Evolutionary conservation across 2,113 vertebrate species (phyloP).

Genomic region (Equus przewalskii): DNA sequence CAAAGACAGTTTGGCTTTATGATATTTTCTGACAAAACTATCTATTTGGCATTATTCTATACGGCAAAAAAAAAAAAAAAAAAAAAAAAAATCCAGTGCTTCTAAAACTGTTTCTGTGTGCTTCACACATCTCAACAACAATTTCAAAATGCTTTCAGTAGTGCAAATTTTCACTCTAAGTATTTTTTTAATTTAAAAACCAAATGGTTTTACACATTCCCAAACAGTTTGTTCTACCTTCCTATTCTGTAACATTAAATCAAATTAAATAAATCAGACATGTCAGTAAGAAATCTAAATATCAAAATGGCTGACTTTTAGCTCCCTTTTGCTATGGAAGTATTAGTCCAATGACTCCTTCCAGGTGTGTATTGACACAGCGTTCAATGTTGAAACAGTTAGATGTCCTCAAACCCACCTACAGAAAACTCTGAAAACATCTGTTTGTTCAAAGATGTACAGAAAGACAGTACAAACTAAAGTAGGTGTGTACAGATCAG

Average conservation of each 20-base stretch:
- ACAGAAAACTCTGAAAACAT: not conserved
- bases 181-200: not conserved
- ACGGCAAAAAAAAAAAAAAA: not conserved
- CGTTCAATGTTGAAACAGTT: not conserved
- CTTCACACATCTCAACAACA: not conserved
- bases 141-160: constrained; percentile 32
- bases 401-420: not conserved
- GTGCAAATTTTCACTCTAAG: not conserved
- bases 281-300: not conserved
- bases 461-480: not conserved
- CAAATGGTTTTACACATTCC: not conserved
- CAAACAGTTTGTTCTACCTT: not conserved
- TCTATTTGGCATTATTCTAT: not conserved
- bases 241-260: not conserved
- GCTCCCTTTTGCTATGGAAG: not conserved
- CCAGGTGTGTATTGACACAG: not conserved
- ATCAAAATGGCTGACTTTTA: not conserved
- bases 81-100: not conserved
- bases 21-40: constrained; percentile 38
- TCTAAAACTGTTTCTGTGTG: not conserved
- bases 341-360: not conserved
- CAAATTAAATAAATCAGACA: constrained; percentile 7
- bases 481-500: not conserved
- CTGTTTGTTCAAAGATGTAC: not conserved
- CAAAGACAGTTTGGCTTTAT: not conserved